Evolutionary conservation across 2,797 vertebrate species (phyloP), one percentile per base, ranked within the genome.

Genomic region (Clarias pachynema): DNA sequence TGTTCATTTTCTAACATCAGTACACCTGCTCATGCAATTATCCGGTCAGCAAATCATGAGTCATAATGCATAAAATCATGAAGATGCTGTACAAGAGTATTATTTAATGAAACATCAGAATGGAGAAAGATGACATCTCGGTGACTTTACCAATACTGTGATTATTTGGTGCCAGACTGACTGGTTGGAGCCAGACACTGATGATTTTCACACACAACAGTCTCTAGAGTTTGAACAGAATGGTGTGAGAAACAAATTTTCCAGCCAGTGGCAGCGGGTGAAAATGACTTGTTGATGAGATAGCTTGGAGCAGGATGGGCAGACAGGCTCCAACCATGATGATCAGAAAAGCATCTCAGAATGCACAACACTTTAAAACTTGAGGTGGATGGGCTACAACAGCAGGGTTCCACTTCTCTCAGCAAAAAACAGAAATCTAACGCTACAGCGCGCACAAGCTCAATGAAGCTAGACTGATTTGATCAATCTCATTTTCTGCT

Each of bases 401-500:
- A 74, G 15, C n/a, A 74, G 44, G 72, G 44, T 5, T 29, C n/a
- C 7, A 8, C 72, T 74, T 16, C 16, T 56, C 16, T 75, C 26
- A 75, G 20, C 73, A 18, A 57, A 22, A n/a, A 31, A 34, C 26
- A 77, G 26, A 20, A 57, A 22, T 31, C 73, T 57, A 53, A 57
- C 9, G 18, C 49, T 57, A 18, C 1, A 56, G 3, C 56, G 26
- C 8, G 26, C 44, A 57, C n/a, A 53, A 56, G n/a, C 15, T 56
- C 49, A 57, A 8, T 10, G 8, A 77, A 20, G 18, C 73, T 57
- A 53, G 1, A 57, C 73, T 77, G 18, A 53, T 77, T 31, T 57
- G 73, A 22, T 57, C 49, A 75, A 56, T 75, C 16, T 75, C 16
- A 20, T 75, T 75, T 75, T 75, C 49, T 75, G 18, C 49, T 75